Evolutionary conservation across 1,140 invertebrate genomes (phyloP), one percentile per base, ranked within the genome.

Genomic region (Mya arenaria): DNA sequence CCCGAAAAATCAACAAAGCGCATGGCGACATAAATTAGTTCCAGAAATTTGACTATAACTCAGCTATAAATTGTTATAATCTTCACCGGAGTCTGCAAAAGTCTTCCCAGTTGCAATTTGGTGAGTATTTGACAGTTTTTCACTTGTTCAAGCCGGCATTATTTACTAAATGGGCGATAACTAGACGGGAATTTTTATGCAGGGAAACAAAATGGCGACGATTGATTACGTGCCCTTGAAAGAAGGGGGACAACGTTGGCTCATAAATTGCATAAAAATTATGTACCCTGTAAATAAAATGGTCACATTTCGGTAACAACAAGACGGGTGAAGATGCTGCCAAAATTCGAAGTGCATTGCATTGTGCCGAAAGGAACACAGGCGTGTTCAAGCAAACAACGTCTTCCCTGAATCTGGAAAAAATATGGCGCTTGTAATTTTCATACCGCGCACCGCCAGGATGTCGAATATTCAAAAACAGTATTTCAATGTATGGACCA

Each of bases 151-250:
- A 4, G 13, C 30, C 15, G 4, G 55, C 63, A 56, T 41, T 68
- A 52, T 37, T 72, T 34, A 56, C 41, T 60, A 72, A 72, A 79
- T 79, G 63, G 58, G 74, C 75, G 82, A 78, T 84, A 71, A 77
- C 55, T 56, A 34, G 30, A 30, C 25, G 23, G 8, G 25, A 28
- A 80, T 69, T 58, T 80, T 69, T 71, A 80, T 69, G 65, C 66
- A 60, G 48, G 77, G 32, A 55, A 58, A 65, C 69, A 80, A 30
- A 80, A 69, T 65, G 77, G 65, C 65, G 41, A 19, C 41, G 75
- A 55, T 71, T 80, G 65, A 44, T 80, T 80, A 80, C 77, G 65
- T 80, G 77, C 77, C 77, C 77, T 80, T 80, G 77, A 80, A 69
- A 69, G 65, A 80, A 80, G 77, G 77, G 77, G 77, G 77, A 80